Conservation (phyloP, 2,797 vertebrate genomes). For the Coreius guichenoti region DNA sequence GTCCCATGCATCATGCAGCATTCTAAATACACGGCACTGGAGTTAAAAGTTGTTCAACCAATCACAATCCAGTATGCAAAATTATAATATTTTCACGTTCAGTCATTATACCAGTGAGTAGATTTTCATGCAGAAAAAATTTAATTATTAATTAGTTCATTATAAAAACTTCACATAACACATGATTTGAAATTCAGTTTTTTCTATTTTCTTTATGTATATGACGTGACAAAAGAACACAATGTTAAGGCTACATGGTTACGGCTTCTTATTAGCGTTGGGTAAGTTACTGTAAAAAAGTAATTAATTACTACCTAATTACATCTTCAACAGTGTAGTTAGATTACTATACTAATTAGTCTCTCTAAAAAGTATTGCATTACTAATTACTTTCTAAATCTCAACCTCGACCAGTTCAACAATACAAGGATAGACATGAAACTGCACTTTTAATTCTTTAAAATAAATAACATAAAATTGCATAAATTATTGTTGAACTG, state of each 20-base stretch:
- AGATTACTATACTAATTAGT: not conserved
- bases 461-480: not conserved
- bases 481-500: not conserved
- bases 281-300: not conserved
- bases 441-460: not conserved
- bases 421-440: not conserved
- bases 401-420: no score
- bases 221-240: not conserved
- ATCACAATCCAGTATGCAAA: not conserved
- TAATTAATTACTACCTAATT: not conserved
- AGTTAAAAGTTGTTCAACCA: not conserved
- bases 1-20: not conserved
- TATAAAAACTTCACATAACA: not conserved
- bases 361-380: not conserved
- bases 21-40: not conserved
- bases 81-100: not conserved
- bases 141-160: not conserved
- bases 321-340: not conserved
- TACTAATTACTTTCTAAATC: not conserved
- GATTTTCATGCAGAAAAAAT: not conserved
- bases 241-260: not conserved
- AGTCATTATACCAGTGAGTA: no score
- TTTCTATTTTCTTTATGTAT: not conserved
- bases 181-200: not conserved
- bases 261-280: not conserved